These are phyloP conservation scores for Carcina quercana DNA, from an alignment of 2,888 invertebrate species.

Conservation along the genomic window DNA sequence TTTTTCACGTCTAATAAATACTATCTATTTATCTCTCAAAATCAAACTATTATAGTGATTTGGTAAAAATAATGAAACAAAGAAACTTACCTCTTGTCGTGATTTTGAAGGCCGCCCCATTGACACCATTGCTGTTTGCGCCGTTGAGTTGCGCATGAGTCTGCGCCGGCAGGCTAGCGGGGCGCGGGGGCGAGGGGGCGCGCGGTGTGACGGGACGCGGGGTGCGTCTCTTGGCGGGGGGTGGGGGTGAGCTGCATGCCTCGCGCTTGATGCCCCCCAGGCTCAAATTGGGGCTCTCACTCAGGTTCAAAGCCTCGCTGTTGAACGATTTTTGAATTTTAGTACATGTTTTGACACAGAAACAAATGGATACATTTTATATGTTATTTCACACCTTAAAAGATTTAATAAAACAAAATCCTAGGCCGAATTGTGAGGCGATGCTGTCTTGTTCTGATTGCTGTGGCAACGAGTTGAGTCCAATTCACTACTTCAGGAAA, in stretches of 20 bases:
- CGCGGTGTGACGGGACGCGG: constrained; percentile 46
- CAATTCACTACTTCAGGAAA: too few species aligned
- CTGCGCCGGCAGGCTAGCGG: constrained; percentile 19
- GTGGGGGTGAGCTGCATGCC: constrained; percentile 74
- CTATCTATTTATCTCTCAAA: too few species aligned
- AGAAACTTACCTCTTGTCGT: constrained; percentile 85
- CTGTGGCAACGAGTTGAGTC: too few species aligned
- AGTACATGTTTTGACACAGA: too few species aligned
- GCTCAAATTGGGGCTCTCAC: constrained; percentile 74
- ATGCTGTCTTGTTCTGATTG: too few species aligned
- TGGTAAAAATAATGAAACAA: neutral
- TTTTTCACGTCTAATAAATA: too few species aligned
- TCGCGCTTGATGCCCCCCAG: constrained; percentile 57
- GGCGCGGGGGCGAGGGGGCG: constrained; percentile 28
- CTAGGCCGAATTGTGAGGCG: too few species aligned
- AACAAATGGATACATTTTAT: too few species aligned
- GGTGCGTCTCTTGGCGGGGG: constrained; percentile 75
- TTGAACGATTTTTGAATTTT: too few species aligned
- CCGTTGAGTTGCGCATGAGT: constrained; percentile 28
- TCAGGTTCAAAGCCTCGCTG: constrained; percentile 90
- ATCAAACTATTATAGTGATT: too few species aligned
- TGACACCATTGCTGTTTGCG: constrained; percentile 31
- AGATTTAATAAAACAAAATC: too few species aligned
- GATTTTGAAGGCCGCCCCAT: constrained; percentile 88
- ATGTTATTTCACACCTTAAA: too few species aligned